A percentile compares a stretch with the other conserved stretches of the same genome.
Conservation (phyloP, 2,113 vertebrate species). For the Labeo catla region DNA sequence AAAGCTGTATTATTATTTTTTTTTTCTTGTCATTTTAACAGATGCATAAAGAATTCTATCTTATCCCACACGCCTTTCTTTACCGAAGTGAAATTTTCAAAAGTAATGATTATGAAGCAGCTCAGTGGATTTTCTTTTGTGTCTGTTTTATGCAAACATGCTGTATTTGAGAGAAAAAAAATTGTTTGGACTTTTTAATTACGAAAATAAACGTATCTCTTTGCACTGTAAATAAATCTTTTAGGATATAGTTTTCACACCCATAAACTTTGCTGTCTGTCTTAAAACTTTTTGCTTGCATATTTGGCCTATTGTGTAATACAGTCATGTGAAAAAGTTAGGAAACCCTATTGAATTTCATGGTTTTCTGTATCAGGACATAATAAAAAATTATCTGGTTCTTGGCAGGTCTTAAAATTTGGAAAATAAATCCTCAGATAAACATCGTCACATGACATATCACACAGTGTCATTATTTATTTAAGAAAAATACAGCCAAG, state of each 20-base stretch:
- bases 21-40: not conserved
- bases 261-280: not conserved
- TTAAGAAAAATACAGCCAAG: no score
- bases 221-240: not conserved
- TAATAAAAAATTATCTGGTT: no score
- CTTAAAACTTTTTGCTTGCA: not conserved
- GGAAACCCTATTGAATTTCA: no score
- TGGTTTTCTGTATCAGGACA: no score
- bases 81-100: not conserved
- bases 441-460: no score
- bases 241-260: not conserved
- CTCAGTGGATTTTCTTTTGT: not conserved
- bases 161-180: not conserved
- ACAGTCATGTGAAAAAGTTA: no score
- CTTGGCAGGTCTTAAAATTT: no score
- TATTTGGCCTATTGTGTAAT: not conserved
- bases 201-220: not conserved
- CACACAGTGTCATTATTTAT: no score
- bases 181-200: not conserved
- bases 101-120: not conserved
- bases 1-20: not conserved
- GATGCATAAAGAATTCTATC: not conserved
- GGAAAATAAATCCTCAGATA: no score
- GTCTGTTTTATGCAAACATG: not conserved
- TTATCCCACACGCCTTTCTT: not conserved